These are phyloP conservation scores for Enteromius afrohamiltoni DNA, from an alignment of 2,797 vertebrate species.

Conservation along the genomic window DNA sequence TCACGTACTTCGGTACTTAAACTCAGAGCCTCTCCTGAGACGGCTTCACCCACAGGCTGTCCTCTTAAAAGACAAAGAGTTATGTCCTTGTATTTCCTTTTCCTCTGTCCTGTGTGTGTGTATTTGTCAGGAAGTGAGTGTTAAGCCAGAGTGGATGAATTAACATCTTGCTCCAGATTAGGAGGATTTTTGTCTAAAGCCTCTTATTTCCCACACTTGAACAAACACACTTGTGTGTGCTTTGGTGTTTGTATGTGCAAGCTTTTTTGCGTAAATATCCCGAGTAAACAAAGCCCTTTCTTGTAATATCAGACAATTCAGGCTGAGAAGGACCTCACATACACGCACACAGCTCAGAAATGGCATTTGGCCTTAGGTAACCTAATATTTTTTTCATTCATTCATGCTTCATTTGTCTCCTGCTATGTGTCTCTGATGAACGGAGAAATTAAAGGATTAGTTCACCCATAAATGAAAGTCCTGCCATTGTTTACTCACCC, in stretches of 20 bases:
- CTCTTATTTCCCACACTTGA: constrained; percentile 55
- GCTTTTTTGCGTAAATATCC: constrained; percentile 19
- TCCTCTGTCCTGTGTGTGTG: constrained; percentile 27
- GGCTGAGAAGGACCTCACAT: not conserved
- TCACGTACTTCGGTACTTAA: constrained; percentile 66
- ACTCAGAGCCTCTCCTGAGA: constrained; percentile 61
- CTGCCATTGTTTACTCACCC: constrained; percentile 29
- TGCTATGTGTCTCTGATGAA: constrained; percentile 23
- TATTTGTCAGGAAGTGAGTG: constrained; percentile 43
- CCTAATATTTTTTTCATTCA: constrained; percentile 2
- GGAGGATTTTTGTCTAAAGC: constrained; percentile 50
- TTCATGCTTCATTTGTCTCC: constrained; percentile 26
- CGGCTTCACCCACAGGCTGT: constrained; percentile 70
- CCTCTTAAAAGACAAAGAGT: constrained; percentile 65
- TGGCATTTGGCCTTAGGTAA: not conserved
- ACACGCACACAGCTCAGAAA: not conserved
- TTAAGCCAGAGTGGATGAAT: constrained; percentile 53
- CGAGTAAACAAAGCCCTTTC: constrained; percentile 24
- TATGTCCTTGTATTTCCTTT: constrained; percentile 65
- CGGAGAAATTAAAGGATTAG: constrained; percentile 30
- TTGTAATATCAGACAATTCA: constrained; percentile 29
- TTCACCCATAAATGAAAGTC: constrained; percentile 24
- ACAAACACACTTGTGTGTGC: constrained; percentile 45
- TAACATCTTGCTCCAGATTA: constrained; percentile 61
- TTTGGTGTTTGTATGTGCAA: constrained; percentile 33